Conservation (phyloP, 2,888 invertebrate species). For the Cryptops parisi region DNA sequence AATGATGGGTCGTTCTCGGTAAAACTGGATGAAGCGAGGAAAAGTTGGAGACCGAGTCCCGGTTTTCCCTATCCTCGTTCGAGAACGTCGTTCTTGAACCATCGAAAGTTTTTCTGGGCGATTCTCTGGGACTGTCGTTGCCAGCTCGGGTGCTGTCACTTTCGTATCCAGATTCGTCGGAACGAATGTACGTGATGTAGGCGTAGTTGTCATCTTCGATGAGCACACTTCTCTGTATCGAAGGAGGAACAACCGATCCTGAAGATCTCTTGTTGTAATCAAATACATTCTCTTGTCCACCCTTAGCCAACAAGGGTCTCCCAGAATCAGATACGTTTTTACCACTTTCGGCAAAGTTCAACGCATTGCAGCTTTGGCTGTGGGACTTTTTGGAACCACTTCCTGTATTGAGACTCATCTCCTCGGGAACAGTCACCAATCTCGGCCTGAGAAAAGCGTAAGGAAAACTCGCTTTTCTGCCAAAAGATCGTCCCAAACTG, state of each 20-base stretch:
- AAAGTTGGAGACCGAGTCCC: background rate
- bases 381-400: background rate
- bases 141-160: constrained; percentile 46
- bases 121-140: constrained; percentile 18
- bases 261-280: background rate
- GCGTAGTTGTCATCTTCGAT: constrained; percentile 14
- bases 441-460: constrained; percentile 62
- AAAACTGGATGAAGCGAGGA: too few species aligned
- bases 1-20: too few species aligned
- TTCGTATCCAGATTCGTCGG: constrained; percentile 69
- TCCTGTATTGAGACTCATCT: constrained; percentile 33
- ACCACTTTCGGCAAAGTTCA: background rate
- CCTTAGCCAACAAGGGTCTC: background rate
- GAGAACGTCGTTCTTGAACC: background rate
- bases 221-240: background rate
- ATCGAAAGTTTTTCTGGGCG: constrained; percentile 17
- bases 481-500: constrained; percentile 27
- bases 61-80: background rate
- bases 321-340: background rate
- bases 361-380: constrained; percentile 13
- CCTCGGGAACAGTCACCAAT: constrained; percentile 59
- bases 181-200: constrained; percentile 47
- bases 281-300: background rate
- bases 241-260: background rate
- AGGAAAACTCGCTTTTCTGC: constrained; percentile 45